Evolutionary conservation across 1,140 invertebrate genomes (phyloP).

Genomic region (Aradophagus sp.): DNA sequence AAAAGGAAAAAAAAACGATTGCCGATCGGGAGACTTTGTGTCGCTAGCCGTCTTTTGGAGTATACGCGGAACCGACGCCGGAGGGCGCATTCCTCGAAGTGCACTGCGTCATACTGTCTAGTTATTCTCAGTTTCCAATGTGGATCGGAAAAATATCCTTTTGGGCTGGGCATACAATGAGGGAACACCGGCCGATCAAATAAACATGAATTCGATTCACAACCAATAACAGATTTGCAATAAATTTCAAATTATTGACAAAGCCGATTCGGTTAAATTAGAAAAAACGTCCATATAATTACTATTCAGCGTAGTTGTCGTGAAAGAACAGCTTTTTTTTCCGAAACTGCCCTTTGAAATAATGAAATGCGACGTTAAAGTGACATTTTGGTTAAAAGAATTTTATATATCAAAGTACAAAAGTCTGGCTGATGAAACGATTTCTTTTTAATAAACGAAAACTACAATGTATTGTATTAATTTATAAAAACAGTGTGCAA

Average conservation of each 20-base stretch:
- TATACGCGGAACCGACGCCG: conserved; percentile 37
- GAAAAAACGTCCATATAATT: conserved; percentile 16
- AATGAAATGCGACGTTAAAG: background rate
- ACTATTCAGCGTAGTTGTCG: conserved; percentile 6
- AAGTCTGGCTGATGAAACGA: no score
- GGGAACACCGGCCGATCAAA: conserved; percentile 10
- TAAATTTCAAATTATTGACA: conserved; percentile 31
- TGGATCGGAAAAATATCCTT: conserved; percentile 33
- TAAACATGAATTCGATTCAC: conserved; percentile 22
- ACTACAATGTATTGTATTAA: no score
- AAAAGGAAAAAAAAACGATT: conserved; percentile 7
- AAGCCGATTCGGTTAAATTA: conserved; percentile 18
- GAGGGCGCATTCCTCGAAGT: conserved; percentile 42
- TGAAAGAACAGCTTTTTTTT: conserved; percentile 1
- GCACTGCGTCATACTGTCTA: conserved; percentile 38
- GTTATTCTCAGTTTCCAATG: conserved; percentile 14
- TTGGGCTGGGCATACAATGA: conserved; percentile 29
- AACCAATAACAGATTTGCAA: conserved; percentile 20
- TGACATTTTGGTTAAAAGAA: no score
- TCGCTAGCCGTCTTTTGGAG: conserved; percentile 16
- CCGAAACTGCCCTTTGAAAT: background rate
- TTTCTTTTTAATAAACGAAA: no score
- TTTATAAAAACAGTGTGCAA: no score
- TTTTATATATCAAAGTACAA: no score
- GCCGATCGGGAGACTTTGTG: conserved; percentile 44